phyloP scores from a whole-genome alignment of 2,113 vertebrate genomes.

The Heteronetta atricapilla region DNA sequence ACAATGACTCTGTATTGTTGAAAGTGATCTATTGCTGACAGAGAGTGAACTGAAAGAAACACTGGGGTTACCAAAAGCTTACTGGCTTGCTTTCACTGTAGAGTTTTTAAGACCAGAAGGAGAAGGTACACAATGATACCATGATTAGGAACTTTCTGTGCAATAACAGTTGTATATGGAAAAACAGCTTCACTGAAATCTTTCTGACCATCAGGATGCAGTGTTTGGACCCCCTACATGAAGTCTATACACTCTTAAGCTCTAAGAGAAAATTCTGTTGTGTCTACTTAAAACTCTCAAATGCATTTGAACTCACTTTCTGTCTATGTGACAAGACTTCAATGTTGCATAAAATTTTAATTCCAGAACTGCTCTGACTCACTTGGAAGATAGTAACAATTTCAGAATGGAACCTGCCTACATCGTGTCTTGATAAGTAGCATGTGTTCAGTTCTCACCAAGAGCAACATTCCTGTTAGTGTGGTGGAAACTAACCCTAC shows the following conservation, averaged over 20 bases:
- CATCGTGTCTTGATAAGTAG: background rate
- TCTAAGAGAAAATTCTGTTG: background rate
- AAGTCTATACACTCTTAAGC: background rate
- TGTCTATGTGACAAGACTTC: background rate
- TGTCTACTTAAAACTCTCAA: background rate
- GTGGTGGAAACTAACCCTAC: background rate
- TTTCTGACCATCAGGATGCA: background rate
- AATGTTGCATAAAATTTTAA: background rate
- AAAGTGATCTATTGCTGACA: slow-evolving; percentile 1
- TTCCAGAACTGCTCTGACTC: background rate
- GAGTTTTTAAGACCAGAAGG: background rate
- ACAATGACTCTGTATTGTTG: background rate
- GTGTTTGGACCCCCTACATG: rapidly evolving
- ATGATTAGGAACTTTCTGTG: background rate
- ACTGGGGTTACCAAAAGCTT: background rate
- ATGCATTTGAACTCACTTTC: background rate
- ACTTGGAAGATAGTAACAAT: background rate
- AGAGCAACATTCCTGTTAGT: background rate
- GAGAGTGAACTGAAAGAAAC: background rate
- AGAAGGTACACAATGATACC: background rate
- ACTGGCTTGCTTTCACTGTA: background rate
- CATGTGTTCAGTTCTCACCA: background rate
- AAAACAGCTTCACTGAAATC: background rate
- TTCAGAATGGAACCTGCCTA: background rate
- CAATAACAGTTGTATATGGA: background rate